Evolutionary conservation across 1,140 invertebrate species (phyloP).

Genomic region (Hyles euphorbiae): DNA sequence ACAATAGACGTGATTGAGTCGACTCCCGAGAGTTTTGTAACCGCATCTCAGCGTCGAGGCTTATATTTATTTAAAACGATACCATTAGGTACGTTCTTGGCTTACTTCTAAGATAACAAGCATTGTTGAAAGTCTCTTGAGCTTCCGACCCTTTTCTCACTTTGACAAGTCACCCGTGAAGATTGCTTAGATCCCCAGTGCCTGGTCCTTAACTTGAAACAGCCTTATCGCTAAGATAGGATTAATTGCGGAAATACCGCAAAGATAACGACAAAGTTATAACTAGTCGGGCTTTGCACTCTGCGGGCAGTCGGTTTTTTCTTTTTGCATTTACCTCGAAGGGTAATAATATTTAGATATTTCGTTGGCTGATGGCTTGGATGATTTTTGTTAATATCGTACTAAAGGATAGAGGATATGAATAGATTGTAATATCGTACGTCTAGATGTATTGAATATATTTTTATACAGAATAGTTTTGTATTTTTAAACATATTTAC

Average conservation of each 20-base stretch:
- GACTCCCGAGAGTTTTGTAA: slow-evolving; percentile 15
- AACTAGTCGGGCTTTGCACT: slow-evolving; percentile 39
- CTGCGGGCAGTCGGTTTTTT: neutral
- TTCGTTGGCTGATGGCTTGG: too few species aligned
- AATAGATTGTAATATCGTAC: too few species aligned
- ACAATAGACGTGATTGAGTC: slow-evolving; percentile 8
- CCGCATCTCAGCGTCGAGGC: slow-evolving; percentile 8
- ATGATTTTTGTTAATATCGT: too few species aligned
- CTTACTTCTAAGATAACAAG: slow-evolving; percentile 70
- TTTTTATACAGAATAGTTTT: too few species aligned
- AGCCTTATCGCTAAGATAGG: slow-evolving; percentile 66
- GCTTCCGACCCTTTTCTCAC: slow-evolving; percentile 68
- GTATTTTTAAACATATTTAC: too few species aligned
- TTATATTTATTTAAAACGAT: slow-evolving; percentile 63
- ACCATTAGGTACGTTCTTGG: slow-evolving; percentile 65
- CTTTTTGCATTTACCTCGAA: neutral
- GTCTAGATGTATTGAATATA: too few species aligned
- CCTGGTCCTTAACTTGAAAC: slow-evolving; percentile 69
- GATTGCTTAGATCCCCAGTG: slow-evolving; percentile 70
- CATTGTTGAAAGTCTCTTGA: slow-evolving; percentile 73
- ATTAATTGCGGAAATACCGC: slow-evolving; percentile 71
- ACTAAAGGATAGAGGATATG: too few species aligned
- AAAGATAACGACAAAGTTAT: slow-evolving; percentile 58
- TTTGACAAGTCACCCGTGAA: slow-evolving; percentile 74
- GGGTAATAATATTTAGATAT: too few species aligned